phyloP scores from a whole-genome alignment of 2,113 vertebrate species.

The Saccopteryx leptura region DNA sequence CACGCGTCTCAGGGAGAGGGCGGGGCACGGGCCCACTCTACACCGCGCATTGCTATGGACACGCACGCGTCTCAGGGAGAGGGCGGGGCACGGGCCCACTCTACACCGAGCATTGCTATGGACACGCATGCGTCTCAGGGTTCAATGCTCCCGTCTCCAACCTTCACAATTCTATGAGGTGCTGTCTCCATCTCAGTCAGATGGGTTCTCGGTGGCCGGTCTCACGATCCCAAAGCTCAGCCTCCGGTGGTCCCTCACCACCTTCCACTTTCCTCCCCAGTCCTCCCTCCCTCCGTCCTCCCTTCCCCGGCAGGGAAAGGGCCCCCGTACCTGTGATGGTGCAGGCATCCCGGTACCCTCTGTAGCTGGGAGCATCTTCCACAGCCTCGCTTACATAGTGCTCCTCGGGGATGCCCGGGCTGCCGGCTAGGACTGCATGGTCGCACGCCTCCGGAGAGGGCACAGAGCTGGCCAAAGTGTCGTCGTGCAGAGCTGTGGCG shows the following conservation, averaged over 20 bases:
- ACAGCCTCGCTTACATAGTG: slow-evolving; percentile 94
- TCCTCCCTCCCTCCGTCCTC: accelerated
- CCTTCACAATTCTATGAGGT: background rate
- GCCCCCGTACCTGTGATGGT: slow-evolving; percentile 96
- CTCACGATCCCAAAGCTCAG: background rate
- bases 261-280: accelerated
- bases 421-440: slow-evolving; percentile 86
- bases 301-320: background rate
- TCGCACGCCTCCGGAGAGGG: slow-evolving; percentile 82
- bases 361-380: slow-evolving; percentile 86
- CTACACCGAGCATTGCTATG: accelerated
- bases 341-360: slow-evolving; percentile 95
- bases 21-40: accelerated
- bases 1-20: accelerated
- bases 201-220: background rate
- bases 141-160: background rate
- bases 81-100: background rate
- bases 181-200: background rate
- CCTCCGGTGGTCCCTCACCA: too few species aligned
- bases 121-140: accelerated
- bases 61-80: accelerated
- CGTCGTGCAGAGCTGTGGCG: slow-evolving; percentile 92
- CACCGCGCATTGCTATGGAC: accelerated
- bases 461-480: slow-evolving; percentile 90
- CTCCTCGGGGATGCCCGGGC: slow-evolving; percentile 90